Conservation (phyloP, 2,113 vertebrate species). For the Atractosteus spatula region DNA sequence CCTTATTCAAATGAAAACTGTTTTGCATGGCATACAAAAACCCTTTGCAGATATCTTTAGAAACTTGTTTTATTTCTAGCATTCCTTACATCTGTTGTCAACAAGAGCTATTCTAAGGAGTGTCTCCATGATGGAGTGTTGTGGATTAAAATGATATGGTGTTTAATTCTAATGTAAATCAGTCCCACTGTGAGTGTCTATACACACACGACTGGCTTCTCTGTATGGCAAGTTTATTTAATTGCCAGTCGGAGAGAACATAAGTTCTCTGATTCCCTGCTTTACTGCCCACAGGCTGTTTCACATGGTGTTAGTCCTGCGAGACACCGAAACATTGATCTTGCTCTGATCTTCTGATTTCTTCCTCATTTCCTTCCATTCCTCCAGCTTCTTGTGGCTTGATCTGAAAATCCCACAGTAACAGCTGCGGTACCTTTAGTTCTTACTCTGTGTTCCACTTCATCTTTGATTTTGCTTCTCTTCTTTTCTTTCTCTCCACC, state of each 20-base stretch:
- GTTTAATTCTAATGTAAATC: constrained; percentile 2
- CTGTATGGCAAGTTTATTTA: background rate
- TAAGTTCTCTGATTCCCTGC: background rate
- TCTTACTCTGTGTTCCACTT: too few species aligned
- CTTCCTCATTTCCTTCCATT: background rate
- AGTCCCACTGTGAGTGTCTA: background rate
- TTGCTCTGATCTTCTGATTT: constrained; percentile 18
- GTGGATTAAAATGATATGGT: constrained; percentile 30
- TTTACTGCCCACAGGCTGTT: constrained; percentile 12
- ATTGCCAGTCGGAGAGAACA: background rate
- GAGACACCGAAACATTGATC: constrained; percentile 3
- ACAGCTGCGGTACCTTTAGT: too few species aligned
- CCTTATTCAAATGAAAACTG: too few species aligned
- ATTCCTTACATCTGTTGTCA: constrained; percentile 33
- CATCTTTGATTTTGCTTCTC: too few species aligned
- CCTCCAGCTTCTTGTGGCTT: background rate
- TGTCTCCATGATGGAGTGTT: background rate
- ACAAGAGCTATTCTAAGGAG: constrained; percentile 37
- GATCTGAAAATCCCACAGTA: too few species aligned
- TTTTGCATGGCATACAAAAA: too few species aligned
- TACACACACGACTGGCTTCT: background rate
- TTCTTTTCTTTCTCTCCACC: too few species aligned
- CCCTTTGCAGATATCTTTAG: too few species aligned
- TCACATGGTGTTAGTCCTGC: background rate
- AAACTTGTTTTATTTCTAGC: background rate